A percentile compares a stretch with the other conserved stretches of the same genome.
These are phyloP conservation scores for Pseudomyrmex gracilis DNA, from an alignment of 1,140 invertebrate genomes.

Conservation along the genomic window DNA sequence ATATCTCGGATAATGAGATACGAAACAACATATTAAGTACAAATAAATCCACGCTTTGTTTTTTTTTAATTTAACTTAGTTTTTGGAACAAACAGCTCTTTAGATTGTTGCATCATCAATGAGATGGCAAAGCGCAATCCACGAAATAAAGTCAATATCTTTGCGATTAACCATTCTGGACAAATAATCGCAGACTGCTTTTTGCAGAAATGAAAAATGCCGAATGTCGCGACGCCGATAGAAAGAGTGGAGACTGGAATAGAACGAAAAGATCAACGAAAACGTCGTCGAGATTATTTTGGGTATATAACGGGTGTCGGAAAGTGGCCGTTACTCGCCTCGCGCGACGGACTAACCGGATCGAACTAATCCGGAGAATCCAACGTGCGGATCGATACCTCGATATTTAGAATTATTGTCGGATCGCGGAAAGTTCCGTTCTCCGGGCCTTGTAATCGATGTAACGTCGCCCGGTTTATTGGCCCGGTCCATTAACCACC, in stretches of 20 bases:
- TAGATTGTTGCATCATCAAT: conserved; percentile 7
- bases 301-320: conserved; percentile 44
- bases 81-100: not conserved
- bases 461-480: conserved; percentile 71
- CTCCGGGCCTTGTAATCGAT: conserved; percentile 68
- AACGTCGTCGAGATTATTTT: conserved; percentile 12
- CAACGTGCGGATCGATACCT: conserved; percentile 68
- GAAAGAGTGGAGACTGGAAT: not conserved
- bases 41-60: not conserved
- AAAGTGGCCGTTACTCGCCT: conserved; percentile 58
- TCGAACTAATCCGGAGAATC: conserved; percentile 71
- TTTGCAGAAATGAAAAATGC: conserved; percentile 8
- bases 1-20: conserved; percentile 13
- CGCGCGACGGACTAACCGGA: conserved; percentile 32
- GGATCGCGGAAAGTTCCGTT: conserved; percentile 68
- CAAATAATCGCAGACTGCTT: not conserved
- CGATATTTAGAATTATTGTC: conserved; percentile 77
- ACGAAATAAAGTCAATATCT: not conserved
- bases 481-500: conserved; percentile 60
- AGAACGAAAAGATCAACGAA: not conserved
- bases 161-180: conserved; percentile 44
- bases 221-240: not conserved
- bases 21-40: not conserved
- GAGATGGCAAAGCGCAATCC: not conserved
- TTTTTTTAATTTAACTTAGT: not conserved